Conservation (phyloP, 1,140 invertebrate species). For the Papilio dardanus region DNA sequence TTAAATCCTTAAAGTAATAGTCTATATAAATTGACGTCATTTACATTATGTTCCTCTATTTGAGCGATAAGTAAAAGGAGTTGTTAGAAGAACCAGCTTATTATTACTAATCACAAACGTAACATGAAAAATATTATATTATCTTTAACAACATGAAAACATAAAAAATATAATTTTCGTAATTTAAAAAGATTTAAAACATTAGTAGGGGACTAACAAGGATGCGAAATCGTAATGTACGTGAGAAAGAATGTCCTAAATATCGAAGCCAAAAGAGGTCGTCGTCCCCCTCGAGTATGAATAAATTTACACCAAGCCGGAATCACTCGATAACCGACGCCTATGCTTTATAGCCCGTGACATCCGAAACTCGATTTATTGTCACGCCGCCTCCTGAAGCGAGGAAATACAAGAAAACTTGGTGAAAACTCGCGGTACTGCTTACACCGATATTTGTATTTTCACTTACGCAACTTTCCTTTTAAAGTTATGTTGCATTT, state of each 20-base stretch:
- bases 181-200: too few relatives aligned
- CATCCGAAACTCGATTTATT: conserved; percentile 79
- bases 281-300: conserved; percentile 61
- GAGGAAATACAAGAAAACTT: conserved; percentile 40
- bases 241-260: conserved; percentile 77
- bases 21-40: too few relatives aligned
- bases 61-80: too few relatives aligned
- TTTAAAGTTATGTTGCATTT: not conserved
- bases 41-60: too few relatives aligned
- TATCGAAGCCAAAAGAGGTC: conserved; percentile 70
- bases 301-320: conserved; percentile 77
- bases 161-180: too few relatives aligned
- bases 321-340: conserved; percentile 77
- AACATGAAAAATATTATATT: too few relatives aligned
- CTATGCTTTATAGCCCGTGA: conserved; percentile 80
- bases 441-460: not conserved
- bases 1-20: too few relatives aligned
- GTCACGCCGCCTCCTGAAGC: conserved; percentile 56
- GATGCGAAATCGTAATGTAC: conserved; percentile 45
- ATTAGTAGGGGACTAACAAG: conserved; percentile 1
- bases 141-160: too few relatives aligned
- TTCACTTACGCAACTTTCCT: not conserved
- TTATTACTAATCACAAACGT: too few relatives aligned
- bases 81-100: too few relatives aligned
- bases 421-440: not conserved